phyloP scores from a whole-genome alignment of 2,888 invertebrate genomes.

The Tetragonula carbonaria region DNA sequence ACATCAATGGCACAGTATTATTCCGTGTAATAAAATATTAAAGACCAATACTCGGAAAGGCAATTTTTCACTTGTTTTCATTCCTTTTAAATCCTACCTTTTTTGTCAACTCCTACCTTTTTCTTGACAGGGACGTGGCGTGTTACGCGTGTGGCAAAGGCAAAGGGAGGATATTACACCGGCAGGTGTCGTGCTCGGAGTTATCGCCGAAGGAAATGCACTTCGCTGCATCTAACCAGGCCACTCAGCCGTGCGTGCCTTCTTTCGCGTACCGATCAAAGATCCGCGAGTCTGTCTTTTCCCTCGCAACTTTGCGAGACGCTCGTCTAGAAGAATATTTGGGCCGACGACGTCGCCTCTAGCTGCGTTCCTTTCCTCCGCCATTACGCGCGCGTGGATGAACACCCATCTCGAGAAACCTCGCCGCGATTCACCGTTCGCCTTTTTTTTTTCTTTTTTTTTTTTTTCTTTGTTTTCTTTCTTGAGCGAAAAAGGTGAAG shows the following conservation, averaged over 20 bases:
- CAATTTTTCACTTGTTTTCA: too few species aligned
- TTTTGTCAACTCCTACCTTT: too few species aligned
- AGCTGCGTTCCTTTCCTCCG: constrained; percentile 26
- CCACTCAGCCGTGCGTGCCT: constrained; percentile 43
- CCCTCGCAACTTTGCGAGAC: constrained; percentile 18
- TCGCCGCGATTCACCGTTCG: background rate
- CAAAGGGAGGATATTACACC: constrained; percentile 56
- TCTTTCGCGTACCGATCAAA: constrained; percentile 38
- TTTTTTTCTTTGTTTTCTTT: too few species aligned
- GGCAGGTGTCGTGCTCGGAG: constrained; percentile 56
- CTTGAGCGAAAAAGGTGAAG: too few species aligned
- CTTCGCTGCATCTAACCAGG: constrained; percentile 43
- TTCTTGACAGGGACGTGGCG: background rate
- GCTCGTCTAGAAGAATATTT: constrained; percentile 10
- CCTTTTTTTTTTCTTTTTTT: background rate
- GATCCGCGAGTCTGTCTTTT: constrained; percentile 29
- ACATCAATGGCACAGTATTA: too few species aligned
- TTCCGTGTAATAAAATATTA: too few species aligned
- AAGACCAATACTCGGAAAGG: too few species aligned
- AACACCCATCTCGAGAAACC: background rate
- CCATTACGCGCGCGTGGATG: constrained; percentile 10
- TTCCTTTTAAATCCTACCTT: too few species aligned
- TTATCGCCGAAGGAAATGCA: constrained; percentile 54
- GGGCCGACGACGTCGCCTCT: background rate
- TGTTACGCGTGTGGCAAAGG: constrained; percentile 19